Conservation (phyloP, 2,888 invertebrate genomes). For the Sesia bembeciformis region DNA sequence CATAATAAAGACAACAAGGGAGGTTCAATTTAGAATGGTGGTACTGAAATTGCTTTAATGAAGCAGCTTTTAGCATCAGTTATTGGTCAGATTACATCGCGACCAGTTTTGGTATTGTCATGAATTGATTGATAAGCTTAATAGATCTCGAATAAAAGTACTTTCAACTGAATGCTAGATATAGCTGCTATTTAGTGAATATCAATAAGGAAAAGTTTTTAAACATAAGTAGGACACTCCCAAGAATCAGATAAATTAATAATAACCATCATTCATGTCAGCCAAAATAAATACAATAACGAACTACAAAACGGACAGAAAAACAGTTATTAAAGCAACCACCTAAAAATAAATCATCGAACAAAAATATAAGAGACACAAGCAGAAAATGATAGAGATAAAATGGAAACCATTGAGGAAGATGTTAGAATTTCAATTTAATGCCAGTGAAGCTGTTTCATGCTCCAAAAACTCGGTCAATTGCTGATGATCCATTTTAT, state of each 20-base stretch:
- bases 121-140: neutral
- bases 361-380: too few species aligned
- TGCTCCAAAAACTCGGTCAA: constrained; percentile 29
- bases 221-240: too few species aligned
- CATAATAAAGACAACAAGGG: neutral
- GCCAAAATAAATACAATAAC: too few species aligned
- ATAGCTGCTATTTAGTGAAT: too few species aligned
- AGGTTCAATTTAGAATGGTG: neutral
- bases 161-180: constrained; percentile 3
- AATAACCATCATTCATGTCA: too few species aligned
- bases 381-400: neutral
- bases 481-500: constrained; percentile 5
- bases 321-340: too few species aligned
- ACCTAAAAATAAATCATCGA: too few species aligned
- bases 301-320: too few species aligned
- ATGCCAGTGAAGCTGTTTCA: constrained; percentile 34
- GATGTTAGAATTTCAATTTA: constrained; percentile 29
- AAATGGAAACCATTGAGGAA: constrained; percentile 14
- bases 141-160: neutral
- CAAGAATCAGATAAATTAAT: too few species aligned
- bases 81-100: neutral
- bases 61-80: neutral
- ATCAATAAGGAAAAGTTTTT: too few species aligned
- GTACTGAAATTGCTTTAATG: neutral
- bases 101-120: neutral